phyloP scores from a whole-genome alignment of 2,888 invertebrate species.

The Nomada fabriciana region DNA sequence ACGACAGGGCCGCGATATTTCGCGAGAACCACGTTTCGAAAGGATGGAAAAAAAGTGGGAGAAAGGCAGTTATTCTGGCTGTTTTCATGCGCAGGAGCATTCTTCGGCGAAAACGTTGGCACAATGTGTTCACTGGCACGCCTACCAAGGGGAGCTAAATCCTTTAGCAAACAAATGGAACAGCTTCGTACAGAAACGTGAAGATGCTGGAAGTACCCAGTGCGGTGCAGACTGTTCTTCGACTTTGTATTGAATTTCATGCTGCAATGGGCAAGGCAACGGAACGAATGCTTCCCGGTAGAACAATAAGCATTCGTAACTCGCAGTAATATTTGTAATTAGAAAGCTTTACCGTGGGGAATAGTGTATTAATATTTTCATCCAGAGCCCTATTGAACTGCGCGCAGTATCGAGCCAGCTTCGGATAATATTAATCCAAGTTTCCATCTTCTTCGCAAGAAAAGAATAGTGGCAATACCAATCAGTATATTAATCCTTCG shows the following conservation, averaged over 20 bases:
- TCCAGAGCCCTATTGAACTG: not conserved
- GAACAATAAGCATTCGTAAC: not conserved
- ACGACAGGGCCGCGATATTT: slow-evolving; percentile 1
- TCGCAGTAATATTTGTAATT: not conserved
- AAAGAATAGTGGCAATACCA: slow-evolving; percentile 40
- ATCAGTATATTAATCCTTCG: slow-evolving; percentile 48
- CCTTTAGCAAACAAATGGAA: slow-evolving; percentile 41
- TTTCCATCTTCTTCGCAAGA: slow-evolving; percentile 22
- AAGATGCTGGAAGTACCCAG: slow-evolving; percentile 14
- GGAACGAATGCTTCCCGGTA: not conserved
- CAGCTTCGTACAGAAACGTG: slow-evolving; percentile 19
- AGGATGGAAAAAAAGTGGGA: not conserved
- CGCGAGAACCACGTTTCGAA: not conserved
- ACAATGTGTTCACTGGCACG: slow-evolving; percentile 49
- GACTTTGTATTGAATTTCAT: slow-evolving; percentile 14
- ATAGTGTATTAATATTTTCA: no score
- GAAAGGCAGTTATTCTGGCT: not conserved
- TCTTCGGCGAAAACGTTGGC: slow-evolving; percentile 24
- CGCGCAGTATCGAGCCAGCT: slow-evolving; percentile 4
- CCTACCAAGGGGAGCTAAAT: slow-evolving; percentile 30
- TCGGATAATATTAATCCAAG: slow-evolving; percentile 44
- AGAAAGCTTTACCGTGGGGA: not conserved
- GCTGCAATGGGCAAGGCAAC: not conserved
- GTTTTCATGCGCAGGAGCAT: slow-evolving; percentile 28
- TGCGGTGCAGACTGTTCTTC: slow-evolving; percentile 6